These are phyloP conservation scores for Synergus japonicus DNA, from an alignment of 2,888 invertebrate species.

Conservation along the genomic window DNA sequence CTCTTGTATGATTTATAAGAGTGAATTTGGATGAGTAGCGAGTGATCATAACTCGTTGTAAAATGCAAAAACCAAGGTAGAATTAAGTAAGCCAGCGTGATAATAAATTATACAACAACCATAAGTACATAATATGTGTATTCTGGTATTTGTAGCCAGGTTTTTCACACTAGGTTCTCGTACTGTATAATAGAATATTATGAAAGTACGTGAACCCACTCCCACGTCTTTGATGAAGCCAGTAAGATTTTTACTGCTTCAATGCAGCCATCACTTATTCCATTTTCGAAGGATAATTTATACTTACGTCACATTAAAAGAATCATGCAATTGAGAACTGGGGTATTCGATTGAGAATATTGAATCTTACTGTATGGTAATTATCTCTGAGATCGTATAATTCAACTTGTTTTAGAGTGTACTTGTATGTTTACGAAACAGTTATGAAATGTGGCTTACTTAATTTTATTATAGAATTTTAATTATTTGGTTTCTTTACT, in stretches of 20 bases:
- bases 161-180: constrained; percentile 15
- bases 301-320: neutral
- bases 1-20: constrained; percentile 3
- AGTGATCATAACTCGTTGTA: constrained; percentile 4
- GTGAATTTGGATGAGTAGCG: constrained; percentile 21
- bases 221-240: constrained; percentile 29
- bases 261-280: constrained; percentile 12
- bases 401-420: neutral
- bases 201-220: constrained; percentile 35
- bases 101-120: constrained; percentile 21
- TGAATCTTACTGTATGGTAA: neutral
- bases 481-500: neutral
- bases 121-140: neutral
- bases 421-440: neutral
- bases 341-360: neutral
- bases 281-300: constrained; percentile 1
- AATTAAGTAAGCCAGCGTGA: constrained; percentile 10
- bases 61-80: constrained; percentile 19
- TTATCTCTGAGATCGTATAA: neutral
- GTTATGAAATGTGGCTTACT: too few relatives aligned
- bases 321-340: neutral
- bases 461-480: neutral
- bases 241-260: constrained; percentile 9
- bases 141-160: neutral
- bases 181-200: constrained; percentile 5